phyloP scores from a whole-genome alignment of 2,113 vertebrate species.

The Donacobius atricapilla region DNA sequence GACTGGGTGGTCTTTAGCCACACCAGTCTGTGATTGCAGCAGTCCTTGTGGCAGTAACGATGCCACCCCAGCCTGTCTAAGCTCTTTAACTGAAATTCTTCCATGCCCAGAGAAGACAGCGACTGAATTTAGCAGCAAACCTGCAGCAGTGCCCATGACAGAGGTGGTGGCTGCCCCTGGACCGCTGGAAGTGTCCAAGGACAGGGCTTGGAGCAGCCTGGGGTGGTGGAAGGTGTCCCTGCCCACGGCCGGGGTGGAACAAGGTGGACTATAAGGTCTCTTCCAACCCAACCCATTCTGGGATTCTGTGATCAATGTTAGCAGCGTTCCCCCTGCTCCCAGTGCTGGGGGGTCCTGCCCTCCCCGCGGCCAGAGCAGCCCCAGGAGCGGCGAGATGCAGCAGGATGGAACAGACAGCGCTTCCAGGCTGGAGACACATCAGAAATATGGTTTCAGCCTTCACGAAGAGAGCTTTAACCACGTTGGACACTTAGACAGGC shows the following conservation, averaged over 20 bases:
- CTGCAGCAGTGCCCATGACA: neutral
- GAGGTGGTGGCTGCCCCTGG: neutral
- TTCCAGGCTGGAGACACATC: neutral
- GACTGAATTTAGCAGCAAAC: neutral
- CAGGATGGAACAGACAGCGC: neutral
- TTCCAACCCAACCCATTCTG: neutral
- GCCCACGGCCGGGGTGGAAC: neutral
- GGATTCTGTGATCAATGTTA: accelerated
- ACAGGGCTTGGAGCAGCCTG: neutral
- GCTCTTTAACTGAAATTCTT: neutral
- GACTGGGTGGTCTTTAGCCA: neutral
- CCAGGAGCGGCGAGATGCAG: neutral
- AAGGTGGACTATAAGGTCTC: neutral
- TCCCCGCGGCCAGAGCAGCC: neutral
- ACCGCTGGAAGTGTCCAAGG: neutral
- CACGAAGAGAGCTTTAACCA: neutral
- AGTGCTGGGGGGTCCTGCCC: accelerated
- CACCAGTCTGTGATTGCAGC: neutral
- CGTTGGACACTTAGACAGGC: neutral
- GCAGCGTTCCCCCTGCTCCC: neutral
- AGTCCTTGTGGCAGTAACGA: neutral
- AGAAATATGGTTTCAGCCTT: neutral
- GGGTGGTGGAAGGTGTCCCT: neutral
- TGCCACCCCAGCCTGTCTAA: neutral
- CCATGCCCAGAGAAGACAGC: neutral